Evolutionary conservation across 2,113 vertebrate species (phyloP).

Genomic region (Reinhardtius hippoglossoides): DNA sequence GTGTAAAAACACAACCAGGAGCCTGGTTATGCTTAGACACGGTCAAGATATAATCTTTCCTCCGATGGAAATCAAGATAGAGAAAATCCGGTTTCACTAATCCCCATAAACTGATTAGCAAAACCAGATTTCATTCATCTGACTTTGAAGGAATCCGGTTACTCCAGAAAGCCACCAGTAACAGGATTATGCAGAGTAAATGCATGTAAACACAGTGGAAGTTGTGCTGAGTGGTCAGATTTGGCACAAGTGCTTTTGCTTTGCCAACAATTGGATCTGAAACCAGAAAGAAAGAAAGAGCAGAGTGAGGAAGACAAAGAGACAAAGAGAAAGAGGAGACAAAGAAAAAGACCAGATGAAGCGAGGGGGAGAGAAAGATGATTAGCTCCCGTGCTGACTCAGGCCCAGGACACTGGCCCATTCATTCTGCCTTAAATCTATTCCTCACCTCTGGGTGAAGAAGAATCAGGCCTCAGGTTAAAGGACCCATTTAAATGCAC

Average conservation of each 20-base stretch:
- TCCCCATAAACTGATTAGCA: background rate
- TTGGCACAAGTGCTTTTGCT: background rate
- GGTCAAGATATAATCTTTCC: background rate
- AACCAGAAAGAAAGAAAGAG: background rate
- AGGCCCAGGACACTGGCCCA: conserved; percentile 23
- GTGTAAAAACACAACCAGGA: background rate
- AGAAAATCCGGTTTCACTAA: conserved; percentile 8
- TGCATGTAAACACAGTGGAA: background rate
- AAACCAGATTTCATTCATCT: background rate
- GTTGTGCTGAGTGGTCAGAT: conserved; percentile 17
- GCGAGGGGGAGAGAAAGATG: conserved; percentile 2
- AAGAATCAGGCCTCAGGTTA: conserved; percentile 44
- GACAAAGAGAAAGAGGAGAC: background rate
- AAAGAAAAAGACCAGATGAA: background rate
- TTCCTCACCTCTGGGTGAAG: background rate
- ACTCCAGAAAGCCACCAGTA: background rate
- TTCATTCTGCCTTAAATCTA: conserved; percentile 28
- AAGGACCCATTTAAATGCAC: conserved; percentile 54
- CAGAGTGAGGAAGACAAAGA: background rate
- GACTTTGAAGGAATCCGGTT: background rate
- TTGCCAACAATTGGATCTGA: background rate
- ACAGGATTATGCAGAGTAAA: background rate
- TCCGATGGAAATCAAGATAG: background rate
- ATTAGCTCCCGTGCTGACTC: conserved; percentile 55
- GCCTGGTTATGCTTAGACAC: background rate